A percentile compares a stretch with the other conserved stretches of the same genome.
Conservation (phyloP, 2,797 vertebrate genomes). For the Adrianichthys oophorus region DNA sequence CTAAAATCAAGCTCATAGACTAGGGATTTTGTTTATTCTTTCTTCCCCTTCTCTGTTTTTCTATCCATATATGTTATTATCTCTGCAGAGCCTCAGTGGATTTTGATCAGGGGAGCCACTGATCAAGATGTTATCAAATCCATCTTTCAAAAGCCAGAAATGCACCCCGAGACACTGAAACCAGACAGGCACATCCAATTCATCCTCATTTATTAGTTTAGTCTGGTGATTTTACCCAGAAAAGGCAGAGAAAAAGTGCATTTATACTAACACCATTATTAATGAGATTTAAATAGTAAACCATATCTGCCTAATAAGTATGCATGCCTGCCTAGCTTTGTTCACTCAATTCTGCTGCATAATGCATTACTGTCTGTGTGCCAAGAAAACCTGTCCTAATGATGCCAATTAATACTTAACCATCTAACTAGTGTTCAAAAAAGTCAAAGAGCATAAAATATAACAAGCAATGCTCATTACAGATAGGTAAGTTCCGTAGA, state of each 20-base stretch:
- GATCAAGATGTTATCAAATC: slow-evolving; percentile 33
- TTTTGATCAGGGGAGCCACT: slow-evolving; percentile 36
- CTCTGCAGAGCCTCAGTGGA: slow-evolving; percentile 12
- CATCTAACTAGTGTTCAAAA: slow-evolving; percentile 1
- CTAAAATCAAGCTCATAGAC: slow-evolving; percentile 29
- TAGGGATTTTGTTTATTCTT: slow-evolving; percentile 8
- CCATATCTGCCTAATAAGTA: not conserved
- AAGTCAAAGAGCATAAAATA: slow-evolving; percentile 12
- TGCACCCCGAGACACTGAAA: slow-evolving; percentile 20
- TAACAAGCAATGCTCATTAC: slow-evolving; percentile 21
- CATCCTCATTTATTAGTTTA: slow-evolving; percentile 17
- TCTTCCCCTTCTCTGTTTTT: slow-evolving; percentile 4
- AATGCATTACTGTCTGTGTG: slow-evolving; percentile 1
- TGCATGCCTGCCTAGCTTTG: not conserved
- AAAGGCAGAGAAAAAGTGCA: not conserved
- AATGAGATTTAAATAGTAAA: slow-evolving; percentile 17
- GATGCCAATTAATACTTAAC: slow-evolving; percentile 11
- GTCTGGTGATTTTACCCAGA: not conserved
- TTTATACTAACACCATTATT: slow-evolving; percentile 21
- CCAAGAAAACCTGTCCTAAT: slow-evolving; percentile 2
- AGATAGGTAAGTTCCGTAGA: slow-evolving; percentile 9
- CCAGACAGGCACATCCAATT: slow-evolving; percentile 3
- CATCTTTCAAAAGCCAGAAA: slow-evolving; percentile 32
- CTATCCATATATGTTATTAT: slow-evolving; percentile 5
- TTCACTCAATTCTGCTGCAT: not conserved